Conservation (phyloP, 2,113 vertebrate genomes). For the Macquaria australasica region DNA sequence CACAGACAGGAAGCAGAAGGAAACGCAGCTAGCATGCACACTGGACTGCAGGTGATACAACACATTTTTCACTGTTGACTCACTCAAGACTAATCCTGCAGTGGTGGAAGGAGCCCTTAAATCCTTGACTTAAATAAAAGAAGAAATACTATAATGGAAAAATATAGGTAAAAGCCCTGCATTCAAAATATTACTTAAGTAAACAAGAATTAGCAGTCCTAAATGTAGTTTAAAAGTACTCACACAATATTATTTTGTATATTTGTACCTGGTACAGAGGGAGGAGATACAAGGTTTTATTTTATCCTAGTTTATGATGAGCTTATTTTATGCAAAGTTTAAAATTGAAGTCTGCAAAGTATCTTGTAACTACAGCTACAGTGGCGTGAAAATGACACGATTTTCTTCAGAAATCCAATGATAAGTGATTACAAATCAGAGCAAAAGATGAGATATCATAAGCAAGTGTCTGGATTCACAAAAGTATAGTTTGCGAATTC, state of each 20-base stretch:
- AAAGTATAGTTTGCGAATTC: too few relatives aligned
- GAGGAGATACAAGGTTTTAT: too few relatives aligned
- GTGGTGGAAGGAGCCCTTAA: background rate
- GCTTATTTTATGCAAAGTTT: background rate
- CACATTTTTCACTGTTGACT: background rate
- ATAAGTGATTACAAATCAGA: background rate
- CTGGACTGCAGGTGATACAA: constrained; percentile 8
- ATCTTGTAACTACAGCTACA: background rate
- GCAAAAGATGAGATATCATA: background rate
- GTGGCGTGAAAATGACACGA: background rate
- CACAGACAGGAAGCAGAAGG: constrained; percentile 49
- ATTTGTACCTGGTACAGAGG: background rate
- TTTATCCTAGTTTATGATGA: background rate
- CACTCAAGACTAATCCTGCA: background rate
- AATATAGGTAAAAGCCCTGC: background rate
- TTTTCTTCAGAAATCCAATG: background rate
- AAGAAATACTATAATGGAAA: background rate
- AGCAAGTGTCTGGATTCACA: too few relatives aligned
- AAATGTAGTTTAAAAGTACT: background rate
- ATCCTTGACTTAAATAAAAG: too few relatives aligned
- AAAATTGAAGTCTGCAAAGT: background rate
- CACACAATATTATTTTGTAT: background rate
- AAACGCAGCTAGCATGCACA: background rate
- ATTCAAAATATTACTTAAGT: too few relatives aligned
- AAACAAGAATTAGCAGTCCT: background rate